Conservation (phyloP, 2,797 vertebrate species). For the Florisuga fusca region DNA sequence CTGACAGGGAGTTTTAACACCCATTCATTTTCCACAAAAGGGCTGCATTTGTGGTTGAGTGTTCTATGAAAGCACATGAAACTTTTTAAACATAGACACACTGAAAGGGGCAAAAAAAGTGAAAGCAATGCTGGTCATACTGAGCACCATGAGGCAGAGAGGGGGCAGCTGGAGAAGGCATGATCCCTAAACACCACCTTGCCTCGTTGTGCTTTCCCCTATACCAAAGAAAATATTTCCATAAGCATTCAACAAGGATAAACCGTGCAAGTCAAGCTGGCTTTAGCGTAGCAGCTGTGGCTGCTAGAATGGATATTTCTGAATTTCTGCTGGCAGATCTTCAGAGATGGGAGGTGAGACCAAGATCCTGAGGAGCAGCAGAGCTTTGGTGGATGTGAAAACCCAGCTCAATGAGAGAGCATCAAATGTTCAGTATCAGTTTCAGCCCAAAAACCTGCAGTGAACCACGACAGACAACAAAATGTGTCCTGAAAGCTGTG, state of each 20-base stretch:
- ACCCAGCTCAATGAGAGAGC: neutral
- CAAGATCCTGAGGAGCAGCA: neutral
- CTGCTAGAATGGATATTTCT: neutral
- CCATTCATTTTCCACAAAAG: slow-evolving; percentile 45
- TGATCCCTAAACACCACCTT: rapidly evolving
- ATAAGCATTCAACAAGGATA: neutral
- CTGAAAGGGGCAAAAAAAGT: neutral
- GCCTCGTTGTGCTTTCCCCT: neutral
- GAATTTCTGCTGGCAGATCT: neutral
- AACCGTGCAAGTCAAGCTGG: neutral
- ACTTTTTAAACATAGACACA: neutral
- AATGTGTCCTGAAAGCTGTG: neutral
- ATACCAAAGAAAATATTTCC: neutral
- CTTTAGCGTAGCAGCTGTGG: neutral
- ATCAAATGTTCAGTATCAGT: neutral
- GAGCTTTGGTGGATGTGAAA: neutral
- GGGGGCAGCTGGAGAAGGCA: neutral
- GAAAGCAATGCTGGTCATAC: neutral
- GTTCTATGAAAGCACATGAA: neutral
- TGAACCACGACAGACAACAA: neutral
- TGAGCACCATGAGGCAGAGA: rapidly evolving
- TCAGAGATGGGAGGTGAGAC: neutral
- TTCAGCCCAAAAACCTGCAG: neutral
- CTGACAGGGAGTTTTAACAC: slow-evolving; percentile 62
- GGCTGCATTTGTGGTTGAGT: neutral